Percentiles rank a stretch among this genome's conserved stretches.
Conservation (phyloP, 2,888 invertebrate genomes). For the Lithophane leautieri region DNA sequence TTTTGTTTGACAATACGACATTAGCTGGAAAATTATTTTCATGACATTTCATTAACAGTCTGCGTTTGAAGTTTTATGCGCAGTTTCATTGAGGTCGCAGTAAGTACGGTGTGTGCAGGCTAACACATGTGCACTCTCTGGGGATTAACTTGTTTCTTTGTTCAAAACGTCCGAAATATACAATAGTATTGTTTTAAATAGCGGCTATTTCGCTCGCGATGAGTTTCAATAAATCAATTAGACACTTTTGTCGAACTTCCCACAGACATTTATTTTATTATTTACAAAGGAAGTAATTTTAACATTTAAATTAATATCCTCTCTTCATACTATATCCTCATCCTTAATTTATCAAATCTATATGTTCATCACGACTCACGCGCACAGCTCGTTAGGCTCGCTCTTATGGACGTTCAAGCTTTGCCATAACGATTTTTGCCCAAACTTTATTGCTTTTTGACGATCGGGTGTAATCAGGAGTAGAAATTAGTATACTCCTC, state of each 20-base stretch:
- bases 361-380: slow-evolving; percentile 66
- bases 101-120: slow-evolving; percentile 20
- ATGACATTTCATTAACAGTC: slow-evolving; percentile 48
- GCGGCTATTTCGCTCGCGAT: slow-evolving; percentile 30
- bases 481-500: slow-evolving; percentile 58
- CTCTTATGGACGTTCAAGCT: slow-evolving; percentile 57
- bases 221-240: slow-evolving; percentile 47
- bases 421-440: slow-evolving; percentile 68
- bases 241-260: slow-evolving; percentile 42
- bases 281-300: slow-evolving; percentile 61
- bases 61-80: slow-evolving; percentile 53
- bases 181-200: slow-evolving; percentile 15
- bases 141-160: slow-evolving; percentile 22
- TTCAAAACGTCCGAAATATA: slow-evolving; percentile 14
- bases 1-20: slow-evolving; percentile 57
- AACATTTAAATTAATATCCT: slow-evolving; percentile 54
- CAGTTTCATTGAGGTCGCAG: slow-evolving; percentile 46
- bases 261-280: slow-evolving; percentile 26
- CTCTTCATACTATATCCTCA: slow-evolving; percentile 56
- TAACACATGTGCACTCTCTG: slow-evolving; percentile 2
- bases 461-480: slow-evolving; percentile 68
- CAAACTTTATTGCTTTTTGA: slow-evolving; percentile 71
- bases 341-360: slow-evolving; percentile 64
- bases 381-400: slow-evolving; percentile 69
- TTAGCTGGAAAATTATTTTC: slow-evolving; percentile 59